phyloP scores from a whole-genome alignment of 2,113 vertebrate genomes.

The Tamias sibiricus region DNA sequence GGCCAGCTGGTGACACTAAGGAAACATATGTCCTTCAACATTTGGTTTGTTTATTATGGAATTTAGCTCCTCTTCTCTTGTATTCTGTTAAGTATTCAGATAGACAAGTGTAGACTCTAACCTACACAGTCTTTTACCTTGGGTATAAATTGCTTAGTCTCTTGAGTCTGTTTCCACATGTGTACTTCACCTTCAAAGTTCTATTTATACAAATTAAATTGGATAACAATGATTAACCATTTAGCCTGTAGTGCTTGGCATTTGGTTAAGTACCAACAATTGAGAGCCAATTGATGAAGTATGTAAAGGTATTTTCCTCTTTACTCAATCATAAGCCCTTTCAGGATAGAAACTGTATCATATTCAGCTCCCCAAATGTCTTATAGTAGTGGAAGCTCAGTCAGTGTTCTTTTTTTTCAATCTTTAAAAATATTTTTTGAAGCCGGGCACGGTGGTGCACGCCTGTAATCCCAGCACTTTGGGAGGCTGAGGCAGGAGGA shows the following conservation, averaged over 20 bases:
- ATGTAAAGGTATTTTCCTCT: neutral
- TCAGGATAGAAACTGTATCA: neutral
- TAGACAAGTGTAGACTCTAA: neutral
- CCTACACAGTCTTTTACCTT: neutral
- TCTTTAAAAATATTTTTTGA: neutral
- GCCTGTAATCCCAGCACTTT: too few relatives aligned
- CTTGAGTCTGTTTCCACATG: constrained; percentile 15
- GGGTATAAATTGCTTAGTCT: constrained; percentile 19
- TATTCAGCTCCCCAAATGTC: neutral
- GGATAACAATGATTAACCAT: constrained; percentile 9
- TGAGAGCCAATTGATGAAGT: too few relatives aligned
- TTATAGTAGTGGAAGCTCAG: neutral
- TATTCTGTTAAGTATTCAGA: neutral
- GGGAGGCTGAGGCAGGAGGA: too few relatives aligned
- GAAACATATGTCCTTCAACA: neutral
- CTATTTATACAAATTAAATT: constrained; percentile 24
- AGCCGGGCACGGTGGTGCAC: too few relatives aligned
- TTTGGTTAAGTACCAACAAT: neutral
- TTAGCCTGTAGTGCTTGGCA: neutral
- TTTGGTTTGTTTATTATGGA: neutral
- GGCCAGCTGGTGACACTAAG: too few relatives aligned
- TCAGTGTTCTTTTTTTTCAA: neutral
- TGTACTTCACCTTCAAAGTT: neutral
- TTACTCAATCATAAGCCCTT: neutral
- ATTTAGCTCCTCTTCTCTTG: neutral